These are phyloP conservation scores for Drosophila borborema DNA, from an alignment of 2,888 invertebrate species.

Conservation along the genomic window DNA sequence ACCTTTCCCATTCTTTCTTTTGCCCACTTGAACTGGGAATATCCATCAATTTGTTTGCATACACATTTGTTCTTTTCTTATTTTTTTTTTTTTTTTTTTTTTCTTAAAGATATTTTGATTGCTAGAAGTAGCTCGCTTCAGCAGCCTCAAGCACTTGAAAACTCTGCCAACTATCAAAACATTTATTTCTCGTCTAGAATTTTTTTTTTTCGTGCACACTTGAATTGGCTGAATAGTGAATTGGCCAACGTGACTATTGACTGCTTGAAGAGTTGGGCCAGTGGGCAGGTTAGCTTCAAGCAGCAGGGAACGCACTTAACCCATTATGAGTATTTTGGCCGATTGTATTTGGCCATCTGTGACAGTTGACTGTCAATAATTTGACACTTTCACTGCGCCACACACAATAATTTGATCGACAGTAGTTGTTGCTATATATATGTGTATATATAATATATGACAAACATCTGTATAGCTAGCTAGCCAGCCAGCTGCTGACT, in stretches of 20 bases:
- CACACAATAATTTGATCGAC: conserved; percentile 35
- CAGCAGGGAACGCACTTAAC: conserved; percentile 31
- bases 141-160: conserved; percentile 20
- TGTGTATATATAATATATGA: background rate
- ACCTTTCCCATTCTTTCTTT: background rate
- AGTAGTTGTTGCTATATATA: conserved; percentile 23
- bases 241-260: conserved; percentile 21
- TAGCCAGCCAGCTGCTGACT: too few species aligned
- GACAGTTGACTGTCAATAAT: conserved; percentile 55
- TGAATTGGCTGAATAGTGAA: conserved; percentile 43
- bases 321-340: conserved; percentile 48
- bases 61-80: background rate
- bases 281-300: background rate
- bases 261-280: background rate
- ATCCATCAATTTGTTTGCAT: conserved; percentile 18
- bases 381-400: conserved; percentile 67
- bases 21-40: conserved; percentile 11
- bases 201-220: conserved; percentile 28
- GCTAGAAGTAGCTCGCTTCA: conserved; percentile 25
- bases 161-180: conserved; percentile 38
- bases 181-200: conserved; percentile 33
- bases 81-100: conserved; percentile 2
- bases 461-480: too few species aligned
- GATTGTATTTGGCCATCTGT: conserved; percentile 23
- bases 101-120: conserved; percentile 10